Percentiles rank a stretch among this genome's conserved stretches.
These are phyloP conservation scores for Nomada lathburiana DNA, from an alignment of 2,888 invertebrate genomes.

Conservation along the genomic window DNA sequence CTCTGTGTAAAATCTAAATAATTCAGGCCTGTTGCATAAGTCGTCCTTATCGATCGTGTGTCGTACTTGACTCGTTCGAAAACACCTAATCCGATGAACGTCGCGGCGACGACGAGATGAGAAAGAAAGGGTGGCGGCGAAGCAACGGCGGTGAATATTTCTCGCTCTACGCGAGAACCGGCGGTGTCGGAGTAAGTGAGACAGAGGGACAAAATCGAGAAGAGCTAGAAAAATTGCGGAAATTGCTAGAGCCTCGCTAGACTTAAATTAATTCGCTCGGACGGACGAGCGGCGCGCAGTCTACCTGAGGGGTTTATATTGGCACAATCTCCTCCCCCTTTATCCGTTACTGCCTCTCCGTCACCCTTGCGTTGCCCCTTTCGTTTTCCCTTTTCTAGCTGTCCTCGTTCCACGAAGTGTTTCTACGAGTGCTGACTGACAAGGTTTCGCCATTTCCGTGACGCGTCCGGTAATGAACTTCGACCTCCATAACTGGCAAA, in stretches of 20 bases:
- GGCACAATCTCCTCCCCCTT: constrained; percentile 49
- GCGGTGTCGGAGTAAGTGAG: background rate
- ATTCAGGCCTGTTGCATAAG: constrained; percentile 45
- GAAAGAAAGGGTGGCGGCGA: background rate
- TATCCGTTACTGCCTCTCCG: background rate
- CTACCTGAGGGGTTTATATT: constrained; percentile 67
- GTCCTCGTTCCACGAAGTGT: constrained; percentile 55
- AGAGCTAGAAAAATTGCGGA: constrained; percentile 76
- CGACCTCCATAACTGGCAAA: constrained; percentile 71
- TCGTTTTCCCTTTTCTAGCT: constrained; percentile 17
- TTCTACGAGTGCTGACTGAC: constrained; percentile 70
- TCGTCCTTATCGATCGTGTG: constrained; percentile 41
- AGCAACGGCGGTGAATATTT: constrained; percentile 9
- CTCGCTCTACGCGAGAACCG: background rate
- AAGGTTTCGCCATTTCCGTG: constrained; percentile 75
- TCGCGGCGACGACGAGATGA: constrained; percentile 40
- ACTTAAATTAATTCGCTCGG: constrained; percentile 79
- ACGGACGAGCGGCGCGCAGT: constrained; percentile 63
- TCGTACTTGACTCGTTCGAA: constrained; percentile 53
- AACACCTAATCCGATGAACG: constrained; percentile 73
- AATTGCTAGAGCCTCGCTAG: constrained; percentile 74
- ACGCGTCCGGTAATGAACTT: constrained; percentile 73
- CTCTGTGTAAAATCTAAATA: background rate
- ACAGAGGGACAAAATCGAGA: constrained; percentile 47
- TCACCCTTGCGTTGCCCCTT: constrained; percentile 4